Conservation (phyloP, 30 jellyfish, hydroid and myxozoan genomes). For the Sanderia malayensis region DNA sequence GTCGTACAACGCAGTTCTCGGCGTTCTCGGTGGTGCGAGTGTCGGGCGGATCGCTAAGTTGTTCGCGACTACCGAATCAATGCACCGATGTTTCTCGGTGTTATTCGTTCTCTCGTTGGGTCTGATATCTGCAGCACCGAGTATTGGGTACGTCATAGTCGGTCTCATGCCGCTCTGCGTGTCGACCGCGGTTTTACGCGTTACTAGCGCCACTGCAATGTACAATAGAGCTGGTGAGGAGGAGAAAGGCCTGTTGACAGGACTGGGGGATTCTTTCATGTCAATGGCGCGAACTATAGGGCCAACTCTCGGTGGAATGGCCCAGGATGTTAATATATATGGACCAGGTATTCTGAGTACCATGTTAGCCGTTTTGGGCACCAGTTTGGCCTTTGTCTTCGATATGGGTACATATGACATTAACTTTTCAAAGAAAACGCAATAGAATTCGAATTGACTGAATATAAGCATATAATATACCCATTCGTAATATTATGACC, state of each 20-base stretch:
- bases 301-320: constrained; percentile 90
- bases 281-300: constrained; percentile 87
- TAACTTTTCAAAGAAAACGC: not conserved
- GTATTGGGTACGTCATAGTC: constrained; percentile 44
- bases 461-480: no score
- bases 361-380: constrained; percentile 60
- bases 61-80: constrained; percentile 37
- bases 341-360: constrained; percentile 88
- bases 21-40: constrained; percentile 68
- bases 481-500: no score
- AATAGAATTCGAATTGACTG: no score
- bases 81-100: constrained; percentile 74
- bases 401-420: constrained; percentile 23
- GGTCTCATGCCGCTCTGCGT: constrained; percentile 75
- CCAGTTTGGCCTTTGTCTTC: constrained; percentile 39
- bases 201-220: constrained; percentile 69
- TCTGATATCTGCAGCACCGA: constrained; percentile 66
- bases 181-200: constrained; percentile 88
- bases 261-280: constrained; percentile 81
- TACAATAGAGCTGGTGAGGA: constrained; percentile 69
- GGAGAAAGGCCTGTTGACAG: constrained; percentile 81
- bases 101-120: constrained; percentile 56
- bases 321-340: constrained; percentile 67
- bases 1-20: constrained; percentile 79
- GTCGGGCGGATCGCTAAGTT: constrained; percentile 65